These are phyloP conservation scores for Drosophila nr. perissopoda DNA, from an alignment of 2,888 invertebrate genomes.

Conservation along the genomic window DNA sequence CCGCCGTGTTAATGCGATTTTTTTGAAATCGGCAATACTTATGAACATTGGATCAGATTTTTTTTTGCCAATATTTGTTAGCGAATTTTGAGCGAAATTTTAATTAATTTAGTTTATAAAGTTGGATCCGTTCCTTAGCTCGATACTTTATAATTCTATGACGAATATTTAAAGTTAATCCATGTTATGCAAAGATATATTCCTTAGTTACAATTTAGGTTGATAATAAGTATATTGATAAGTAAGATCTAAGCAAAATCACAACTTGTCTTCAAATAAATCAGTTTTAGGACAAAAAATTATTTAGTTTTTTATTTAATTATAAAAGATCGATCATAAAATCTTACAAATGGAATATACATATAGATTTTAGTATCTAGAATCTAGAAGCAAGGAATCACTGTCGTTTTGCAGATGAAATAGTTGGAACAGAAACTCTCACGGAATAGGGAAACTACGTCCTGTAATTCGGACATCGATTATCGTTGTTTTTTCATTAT, in stretches of 20 bases:
- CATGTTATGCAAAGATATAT: background rate
- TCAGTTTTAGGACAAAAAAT: conserved; percentile 18
- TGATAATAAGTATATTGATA: background rate
- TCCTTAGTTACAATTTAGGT: background rate
- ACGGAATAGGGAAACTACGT: conserved; percentile 24
- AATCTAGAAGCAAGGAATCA: conserved; percentile 49
- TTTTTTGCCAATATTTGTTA: background rate
- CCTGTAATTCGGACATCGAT: conserved; percentile 15
- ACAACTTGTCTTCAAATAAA: background rate
- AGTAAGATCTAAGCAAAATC: too few species aligned
- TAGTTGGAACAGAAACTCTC: conserved; percentile 31
- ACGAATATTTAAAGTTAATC: background rate
- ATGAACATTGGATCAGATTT: background rate
- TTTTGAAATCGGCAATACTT: too few species aligned
- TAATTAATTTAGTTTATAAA: background rate
- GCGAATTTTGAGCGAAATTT: background rate
- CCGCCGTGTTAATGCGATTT: too few species aligned
- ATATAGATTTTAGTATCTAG: conserved; percentile 36
- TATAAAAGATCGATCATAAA: conserved; percentile 37
- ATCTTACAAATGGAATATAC: conserved; percentile 46
- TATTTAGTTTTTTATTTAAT: conserved; percentile 41
- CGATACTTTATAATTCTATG: background rate
- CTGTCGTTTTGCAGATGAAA: conserved; percentile 26
- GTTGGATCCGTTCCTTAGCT: too few species aligned
- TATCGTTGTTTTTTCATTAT: conserved; percentile 37